Percentiles rank a stretch among this genome's conserved stretches.
Conservation (phyloP, 1,140 invertebrate genomes). For the Mamestra configurata region DNA sequence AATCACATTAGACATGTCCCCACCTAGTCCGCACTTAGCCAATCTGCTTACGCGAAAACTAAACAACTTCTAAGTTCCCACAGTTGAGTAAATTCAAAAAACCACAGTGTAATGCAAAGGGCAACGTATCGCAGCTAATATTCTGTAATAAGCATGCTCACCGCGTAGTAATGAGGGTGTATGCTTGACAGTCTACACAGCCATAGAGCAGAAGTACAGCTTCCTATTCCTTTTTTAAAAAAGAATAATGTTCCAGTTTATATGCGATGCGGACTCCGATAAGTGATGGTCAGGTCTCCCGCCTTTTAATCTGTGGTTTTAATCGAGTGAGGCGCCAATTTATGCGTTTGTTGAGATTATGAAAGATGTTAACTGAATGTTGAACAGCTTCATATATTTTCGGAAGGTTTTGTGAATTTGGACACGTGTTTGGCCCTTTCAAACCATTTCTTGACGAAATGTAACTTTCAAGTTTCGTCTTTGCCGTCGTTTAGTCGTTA, state of each 20-base stretch:
- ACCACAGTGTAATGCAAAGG: conserved; percentile 68
- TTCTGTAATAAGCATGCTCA: conserved; percentile 69
- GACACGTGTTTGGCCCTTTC: neutral
- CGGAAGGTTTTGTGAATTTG: neutral
- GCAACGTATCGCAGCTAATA: conserved; percentile 67
- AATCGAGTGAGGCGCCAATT: conserved; percentile 15
- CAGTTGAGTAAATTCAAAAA: conserved; percentile 71
- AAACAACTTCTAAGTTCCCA: conserved; percentile 61
- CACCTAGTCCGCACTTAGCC: neutral
- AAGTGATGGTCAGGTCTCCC: neutral
- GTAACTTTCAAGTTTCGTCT: no score
- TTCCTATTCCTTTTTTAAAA: neutral
- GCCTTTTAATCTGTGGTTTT: conserved; percentile 13
- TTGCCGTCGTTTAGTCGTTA: no score
- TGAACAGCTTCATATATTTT: neutral
- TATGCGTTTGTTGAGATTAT: neutral
- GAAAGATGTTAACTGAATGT: neutral
- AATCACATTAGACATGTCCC: conserved; percentile 3
- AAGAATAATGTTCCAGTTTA: conserved; percentile 6
- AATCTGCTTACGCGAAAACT: conserved; percentile 35
- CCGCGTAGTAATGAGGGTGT: conserved; percentile 63
- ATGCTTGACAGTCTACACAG: conserved; percentile 45
- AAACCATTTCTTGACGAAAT: no score
- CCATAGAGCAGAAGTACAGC: conserved; percentile 11
- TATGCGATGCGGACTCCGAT: conserved; percentile 13